A percentile compares a stretch with the other conserved stretches of the same genome.
These are phyloP conservation scores for Chionomys nivalis DNA, from an alignment of 2,113 vertebrate species.

Conservation along the genomic window DNA sequence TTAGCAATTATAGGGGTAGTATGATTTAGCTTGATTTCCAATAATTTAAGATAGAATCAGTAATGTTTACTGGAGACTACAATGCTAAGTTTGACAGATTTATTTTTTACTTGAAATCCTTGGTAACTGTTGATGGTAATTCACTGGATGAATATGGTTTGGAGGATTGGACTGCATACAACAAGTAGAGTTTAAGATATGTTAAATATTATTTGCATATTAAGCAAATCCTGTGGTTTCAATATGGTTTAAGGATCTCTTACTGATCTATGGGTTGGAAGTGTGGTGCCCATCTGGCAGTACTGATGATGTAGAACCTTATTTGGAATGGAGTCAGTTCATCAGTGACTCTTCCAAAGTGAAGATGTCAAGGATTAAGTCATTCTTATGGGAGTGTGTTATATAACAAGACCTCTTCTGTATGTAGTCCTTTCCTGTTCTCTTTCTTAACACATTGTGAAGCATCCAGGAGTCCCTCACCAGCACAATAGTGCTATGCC, in stretches of 20 bases:
- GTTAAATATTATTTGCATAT: background rate
- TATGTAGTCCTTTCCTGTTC: background rate
- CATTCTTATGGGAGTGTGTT: background rate
- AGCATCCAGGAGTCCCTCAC: background rate
- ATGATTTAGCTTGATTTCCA: background rate
- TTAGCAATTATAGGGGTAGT: background rate
- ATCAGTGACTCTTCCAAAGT: background rate
- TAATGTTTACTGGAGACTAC: background rate
- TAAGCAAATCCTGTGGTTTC: background rate
- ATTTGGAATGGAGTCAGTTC: background rate
- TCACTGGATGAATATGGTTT: background rate
- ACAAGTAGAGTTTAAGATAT: background rate
- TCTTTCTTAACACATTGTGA: background rate
- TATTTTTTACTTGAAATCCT: background rate
- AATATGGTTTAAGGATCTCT: background rate
- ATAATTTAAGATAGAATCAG: conserved; percentile 28
- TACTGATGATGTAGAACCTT: background rate
- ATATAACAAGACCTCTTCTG: background rate
- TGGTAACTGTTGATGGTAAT: background rate
- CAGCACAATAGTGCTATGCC: background rate
- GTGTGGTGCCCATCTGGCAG: background rate
- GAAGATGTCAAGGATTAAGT: background rate
- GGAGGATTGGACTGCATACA: background rate
- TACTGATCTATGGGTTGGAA: background rate
- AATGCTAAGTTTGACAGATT: background rate